Evolutionary conservation across 2,113 vertebrate species (phyloP).

Genomic region (Hemiscyllium ocellatum): DNA sequence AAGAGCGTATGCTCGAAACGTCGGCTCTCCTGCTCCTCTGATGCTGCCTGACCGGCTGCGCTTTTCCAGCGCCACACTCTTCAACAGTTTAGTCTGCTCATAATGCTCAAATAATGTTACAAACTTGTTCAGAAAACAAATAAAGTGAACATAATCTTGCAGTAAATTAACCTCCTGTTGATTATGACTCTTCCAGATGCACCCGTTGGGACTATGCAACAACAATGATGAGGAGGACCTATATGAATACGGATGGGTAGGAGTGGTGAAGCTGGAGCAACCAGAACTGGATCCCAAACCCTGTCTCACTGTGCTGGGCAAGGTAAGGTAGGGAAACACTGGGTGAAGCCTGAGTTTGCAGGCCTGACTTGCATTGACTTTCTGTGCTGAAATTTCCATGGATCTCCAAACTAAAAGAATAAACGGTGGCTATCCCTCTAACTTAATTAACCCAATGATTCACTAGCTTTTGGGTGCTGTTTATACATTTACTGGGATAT

Average conservation of each 20-base stretch:
- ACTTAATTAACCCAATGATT: background rate
- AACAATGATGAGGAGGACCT: conserved; percentile 95
- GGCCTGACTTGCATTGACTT: background rate
- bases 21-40: too few species aligned
- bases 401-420: background rate
- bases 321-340: conserved; percentile 63
- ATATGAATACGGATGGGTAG: conserved; percentile 97
- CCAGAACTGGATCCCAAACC: conserved; percentile 88
- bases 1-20: too few species aligned
- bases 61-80: too few species aligned
- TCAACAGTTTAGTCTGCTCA: background rate
- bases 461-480: background rate
- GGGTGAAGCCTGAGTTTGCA: background rate
- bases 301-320: conserved; percentile 93
- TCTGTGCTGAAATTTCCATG: background rate
- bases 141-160: background rate
- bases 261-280: conserved; percentile 97
- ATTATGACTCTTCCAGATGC: conserved; percentile 69
- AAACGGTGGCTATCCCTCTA: background rate
- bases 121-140: background rate
- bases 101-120: background rate
- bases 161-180: background rate
- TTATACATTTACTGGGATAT: background rate
- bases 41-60: too few species aligned
- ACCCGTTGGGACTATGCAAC: conserved; percentile 91